These are phyloP conservation scores for Blomia tropicalis DNA, from an alignment of 2,888 invertebrate species.

Conservation along the genomic window DNA sequence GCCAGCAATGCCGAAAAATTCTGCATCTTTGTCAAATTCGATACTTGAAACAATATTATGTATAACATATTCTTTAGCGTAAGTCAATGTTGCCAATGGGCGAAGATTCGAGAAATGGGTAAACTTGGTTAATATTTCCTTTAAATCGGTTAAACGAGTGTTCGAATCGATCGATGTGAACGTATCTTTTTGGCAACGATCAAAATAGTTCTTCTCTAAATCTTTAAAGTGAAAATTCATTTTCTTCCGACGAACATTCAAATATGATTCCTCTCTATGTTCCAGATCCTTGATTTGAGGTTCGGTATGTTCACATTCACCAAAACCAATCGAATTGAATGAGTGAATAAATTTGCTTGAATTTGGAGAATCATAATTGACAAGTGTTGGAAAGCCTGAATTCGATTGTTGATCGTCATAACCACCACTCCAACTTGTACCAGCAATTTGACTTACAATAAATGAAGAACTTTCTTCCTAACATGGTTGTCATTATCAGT, in stretches of 20 bases:
- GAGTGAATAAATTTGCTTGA: not conserved
- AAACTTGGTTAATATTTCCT: conserved; percentile 68
- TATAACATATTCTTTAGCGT: conserved; percentile 56
- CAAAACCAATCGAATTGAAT: not conserved
- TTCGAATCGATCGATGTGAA: not conserved
- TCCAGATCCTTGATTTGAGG: not conserved
- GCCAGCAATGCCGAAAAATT: conserved; percentile 86
- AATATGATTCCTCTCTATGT: conserved; percentile 35
- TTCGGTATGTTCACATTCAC: not conserved
- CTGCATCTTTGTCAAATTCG: conserved; percentile 88
- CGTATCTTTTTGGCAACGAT: conserved; percentile 51
- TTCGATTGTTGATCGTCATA: not conserved
- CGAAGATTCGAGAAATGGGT: conserved; percentile 60
- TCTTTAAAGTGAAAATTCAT: conserved; percentile 76
- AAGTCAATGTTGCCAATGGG: conserved; percentile 68
- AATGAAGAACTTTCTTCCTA: too few species aligned
- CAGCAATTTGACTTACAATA: too few species aligned
- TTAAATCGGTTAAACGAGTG: conserved; percentile 45
- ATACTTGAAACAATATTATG: conserved; percentile 49
- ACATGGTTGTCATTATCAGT: not conserved
- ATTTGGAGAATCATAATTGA: too few species aligned
- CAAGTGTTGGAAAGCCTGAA: too few species aligned
- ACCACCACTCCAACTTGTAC: not conserved
- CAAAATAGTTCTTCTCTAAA: conserved; percentile 69
- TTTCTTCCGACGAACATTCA: conserved; percentile 53